These are phyloP conservation scores for Pristionchus mayeri DNA, from an alignment of 2,888 invertebrate genomes.

Conservation along the genomic window DNA sequence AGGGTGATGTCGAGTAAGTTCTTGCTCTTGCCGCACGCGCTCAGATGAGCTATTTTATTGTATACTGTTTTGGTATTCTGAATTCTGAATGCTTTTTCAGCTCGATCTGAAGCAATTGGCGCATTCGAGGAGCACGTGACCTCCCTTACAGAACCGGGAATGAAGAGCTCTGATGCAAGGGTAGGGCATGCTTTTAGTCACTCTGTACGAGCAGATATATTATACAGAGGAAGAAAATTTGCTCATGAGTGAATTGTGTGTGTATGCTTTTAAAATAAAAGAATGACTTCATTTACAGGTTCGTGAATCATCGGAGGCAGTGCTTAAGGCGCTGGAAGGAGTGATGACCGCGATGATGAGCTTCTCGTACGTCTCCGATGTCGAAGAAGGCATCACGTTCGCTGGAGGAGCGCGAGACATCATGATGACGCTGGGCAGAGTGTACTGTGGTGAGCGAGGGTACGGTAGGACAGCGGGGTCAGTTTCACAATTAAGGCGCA, in stretches of 20 bases:
- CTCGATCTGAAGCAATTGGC: background rate
- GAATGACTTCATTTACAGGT: background rate
- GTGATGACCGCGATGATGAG: background rate
- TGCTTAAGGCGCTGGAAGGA: background rate
- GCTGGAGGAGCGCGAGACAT: conserved; percentile 26
- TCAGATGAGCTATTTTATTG: no score
- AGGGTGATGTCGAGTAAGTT: conserved; percentile 74
- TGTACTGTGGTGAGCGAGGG: conserved; percentile 37
- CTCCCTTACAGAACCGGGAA: background rate
- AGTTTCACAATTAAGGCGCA: background rate
- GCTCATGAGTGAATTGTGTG: no score
- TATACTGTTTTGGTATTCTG: no score
- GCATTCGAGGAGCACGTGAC: background rate
- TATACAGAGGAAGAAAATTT: no score
- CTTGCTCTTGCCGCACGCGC: no score
- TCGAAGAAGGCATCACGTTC: background rate
- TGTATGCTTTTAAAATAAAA: no score
- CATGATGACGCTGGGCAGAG: conserved; percentile 12
- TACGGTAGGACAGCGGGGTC: background rate
- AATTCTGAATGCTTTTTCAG: no score
- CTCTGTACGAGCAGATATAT: no score
- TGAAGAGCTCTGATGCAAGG: background rate
- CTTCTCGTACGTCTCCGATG: conserved; percentile 16
- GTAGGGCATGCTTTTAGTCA: background rate
- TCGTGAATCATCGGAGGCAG: background rate